Base-by-base conservation (phyloP, 2,113 vertebrate species). In the Oryzias curvinotus region DNA sequence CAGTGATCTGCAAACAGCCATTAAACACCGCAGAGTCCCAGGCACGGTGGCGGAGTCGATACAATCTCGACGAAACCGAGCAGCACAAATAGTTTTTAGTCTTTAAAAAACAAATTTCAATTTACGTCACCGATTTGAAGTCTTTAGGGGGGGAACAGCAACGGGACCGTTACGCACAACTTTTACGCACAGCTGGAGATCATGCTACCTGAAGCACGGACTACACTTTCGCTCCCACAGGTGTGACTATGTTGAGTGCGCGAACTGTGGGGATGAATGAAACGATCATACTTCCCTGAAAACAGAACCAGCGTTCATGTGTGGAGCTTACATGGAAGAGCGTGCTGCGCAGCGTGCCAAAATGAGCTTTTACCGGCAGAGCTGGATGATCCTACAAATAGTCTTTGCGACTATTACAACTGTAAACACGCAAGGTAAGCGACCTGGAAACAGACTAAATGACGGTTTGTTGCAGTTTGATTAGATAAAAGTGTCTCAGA, bases 361-460 rank as follows among this genome's bases (percentile, higher is more conserved):
- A 67, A 91, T 91, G 90, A 87, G 69, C 80, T 57, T 75, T 75
- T 65, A 65, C 65, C 44, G 69, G 62, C 79, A 69, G 62, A 81
- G 56, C 65, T 87, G 85, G 87, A 78, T 73, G 79, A 82, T 86
- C 65, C 71, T 87, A 72, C 84, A 78, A 43, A 73, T 92, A 65
- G 58, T 89, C 17, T 70, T 91, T 21, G 75, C 85, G 59, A 85
- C 81, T 55, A 56, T 88, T 19, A 65, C 82, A 47, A 57, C 85
- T 30, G 64, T 84, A 62, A 43, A 81, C 67, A 62, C 89, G 19
- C 91, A 91, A 90, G 88, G 91, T 92, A 87, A 71, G 89, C 73
- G 51, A 55, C 44, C 43, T 48, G 25, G 1, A 19, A 57, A 15
- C 19, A 17, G 36, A 0, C 36, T 36, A 12, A 50, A 45, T 25